Conservation (phyloP, 2,888 invertebrate genomes). For the Electrophaes corylata region DNA sequence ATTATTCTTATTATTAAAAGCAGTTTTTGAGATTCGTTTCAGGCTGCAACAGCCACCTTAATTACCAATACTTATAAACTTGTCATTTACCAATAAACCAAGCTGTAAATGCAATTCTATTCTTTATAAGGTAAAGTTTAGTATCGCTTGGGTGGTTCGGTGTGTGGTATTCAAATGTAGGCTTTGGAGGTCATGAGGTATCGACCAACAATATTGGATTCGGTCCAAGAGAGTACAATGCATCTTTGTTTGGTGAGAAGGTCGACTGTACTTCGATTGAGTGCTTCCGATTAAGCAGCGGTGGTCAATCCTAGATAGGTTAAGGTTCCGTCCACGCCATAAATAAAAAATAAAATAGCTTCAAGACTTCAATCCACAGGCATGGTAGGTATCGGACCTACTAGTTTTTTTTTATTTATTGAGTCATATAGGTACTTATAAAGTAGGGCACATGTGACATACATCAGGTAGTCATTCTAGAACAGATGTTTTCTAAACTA, state of each 20-base stretch:
- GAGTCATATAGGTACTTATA: too few relatives aligned
- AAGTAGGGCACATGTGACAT: too few relatives aligned
- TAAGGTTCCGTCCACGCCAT: constrained; percentile 21
- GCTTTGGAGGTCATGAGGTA: constrained; percentile 77
- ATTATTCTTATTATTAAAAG: too few relatives aligned
- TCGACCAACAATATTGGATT: constrained; percentile 79
- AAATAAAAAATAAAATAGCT: too few relatives aligned
- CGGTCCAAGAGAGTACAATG: constrained; percentile 79
- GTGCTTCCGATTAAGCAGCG: constrained; percentile 54
- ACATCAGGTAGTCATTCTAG: too few relatives aligned
- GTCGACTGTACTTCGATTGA: constrained; percentile 62
- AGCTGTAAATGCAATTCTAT: constrained; percentile 28
- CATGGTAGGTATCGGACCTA: too few relatives aligned
- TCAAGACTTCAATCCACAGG: too few relatives aligned
- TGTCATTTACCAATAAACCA: neutral
- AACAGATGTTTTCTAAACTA: too few relatives aligned
- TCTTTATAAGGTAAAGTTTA: constrained; percentile 18
- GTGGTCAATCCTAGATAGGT: constrained; percentile 2
- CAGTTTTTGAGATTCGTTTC: too few relatives aligned
- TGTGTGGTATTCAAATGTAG: constrained; percentile 73
- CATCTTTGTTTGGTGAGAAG: constrained; percentile 76
- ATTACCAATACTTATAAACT: constrained; percentile 55
- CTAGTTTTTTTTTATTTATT: too few relatives aligned
- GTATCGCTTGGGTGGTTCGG: constrained; percentile 25
- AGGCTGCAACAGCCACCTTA: neutral